Evolutionary conservation across 2,113 vertebrate genomes (phyloP).

Genomic region (Calyptomena viridis): DNA sequence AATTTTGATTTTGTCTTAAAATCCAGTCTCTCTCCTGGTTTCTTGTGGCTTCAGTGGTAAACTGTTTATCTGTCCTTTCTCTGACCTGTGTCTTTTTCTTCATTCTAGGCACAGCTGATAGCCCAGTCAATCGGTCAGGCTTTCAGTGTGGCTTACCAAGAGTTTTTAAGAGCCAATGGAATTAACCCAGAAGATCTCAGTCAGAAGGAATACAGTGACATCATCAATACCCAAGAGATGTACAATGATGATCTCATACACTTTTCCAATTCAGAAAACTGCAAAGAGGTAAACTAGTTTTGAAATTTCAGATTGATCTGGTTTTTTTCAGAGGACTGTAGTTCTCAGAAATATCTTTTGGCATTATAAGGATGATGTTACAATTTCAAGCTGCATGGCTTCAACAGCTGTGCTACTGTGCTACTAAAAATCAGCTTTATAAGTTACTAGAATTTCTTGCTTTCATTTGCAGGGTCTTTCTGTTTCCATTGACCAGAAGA

Average conservation of each 20-base stretch:
- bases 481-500: neutral
- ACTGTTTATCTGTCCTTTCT: neutral
- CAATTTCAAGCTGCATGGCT: neutral
- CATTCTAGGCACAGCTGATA: constrained; percentile 91
- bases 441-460: neutral
- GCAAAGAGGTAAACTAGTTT: constrained; percentile 87
- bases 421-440: neutral
- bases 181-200: constrained; percentile 98
- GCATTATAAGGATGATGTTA: neutral
- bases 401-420: too few species aligned
- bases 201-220: constrained; percentile 98
- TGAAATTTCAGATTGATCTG: neutral
- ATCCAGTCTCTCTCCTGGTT: neutral
- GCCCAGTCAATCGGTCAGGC: constrained; percentile 99
- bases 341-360: neutral
- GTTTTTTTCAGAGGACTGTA: neutral
- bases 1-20: neutral
- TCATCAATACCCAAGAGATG: constrained; percentile 99
- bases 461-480: neutral
- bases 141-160: constrained; percentile 98
- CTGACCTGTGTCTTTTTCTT: neutral
- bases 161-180: constrained; percentile 96
- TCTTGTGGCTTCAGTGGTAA: neutral
- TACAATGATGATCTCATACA: constrained; percentile 99
- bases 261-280: constrained; percentile 98